A percentile compares a stretch with the other conserved stretches of the same genome.
Conservation (phyloP, 2,113 vertebrate genomes). For the Zosterops japonicus region DNA sequence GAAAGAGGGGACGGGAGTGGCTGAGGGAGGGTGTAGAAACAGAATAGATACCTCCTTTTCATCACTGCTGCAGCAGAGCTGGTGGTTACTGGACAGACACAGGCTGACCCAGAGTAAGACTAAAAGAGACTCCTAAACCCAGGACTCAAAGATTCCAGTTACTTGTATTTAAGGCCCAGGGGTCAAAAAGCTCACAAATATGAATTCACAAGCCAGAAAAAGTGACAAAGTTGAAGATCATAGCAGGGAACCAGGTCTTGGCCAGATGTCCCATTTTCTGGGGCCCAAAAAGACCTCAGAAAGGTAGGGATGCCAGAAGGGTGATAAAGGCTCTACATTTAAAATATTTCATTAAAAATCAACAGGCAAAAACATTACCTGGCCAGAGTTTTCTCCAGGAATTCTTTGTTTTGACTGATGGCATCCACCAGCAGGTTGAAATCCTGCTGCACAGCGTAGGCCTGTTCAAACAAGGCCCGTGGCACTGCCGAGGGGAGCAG, state of each 20-base stretch:
- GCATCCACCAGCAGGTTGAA: slow-evolving; percentile 90
- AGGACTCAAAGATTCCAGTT: background rate
- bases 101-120: background rate
- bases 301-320: background rate
- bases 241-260: background rate
- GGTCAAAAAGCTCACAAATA: background rate
- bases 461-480: slow-evolving; percentile 79
- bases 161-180: background rate
- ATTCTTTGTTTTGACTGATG: slow-evolving; percentile 84
- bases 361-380: slow-evolving; percentile 68
- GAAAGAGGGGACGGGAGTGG: background rate
- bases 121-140: background rate
- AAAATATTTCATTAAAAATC: background rate
- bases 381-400: slow-evolving; percentile 83
- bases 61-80: background rate
- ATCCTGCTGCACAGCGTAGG: slow-evolving; percentile 84
- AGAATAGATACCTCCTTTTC: background rate
- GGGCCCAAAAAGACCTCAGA: background rate
- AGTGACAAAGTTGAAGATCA: background rate
- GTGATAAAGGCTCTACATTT: background rate
- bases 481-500: slow-evolving; percentile 89
- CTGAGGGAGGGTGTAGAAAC: background rate
- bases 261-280: background rate
- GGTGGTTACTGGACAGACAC: background rate
- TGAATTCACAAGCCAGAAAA: background rate